Evolutionary conservation across 2,888 invertebrate species (phyloP), one percentile per base, ranked within the genome.

Genomic region (Malthinus flaveolus): DNA sequence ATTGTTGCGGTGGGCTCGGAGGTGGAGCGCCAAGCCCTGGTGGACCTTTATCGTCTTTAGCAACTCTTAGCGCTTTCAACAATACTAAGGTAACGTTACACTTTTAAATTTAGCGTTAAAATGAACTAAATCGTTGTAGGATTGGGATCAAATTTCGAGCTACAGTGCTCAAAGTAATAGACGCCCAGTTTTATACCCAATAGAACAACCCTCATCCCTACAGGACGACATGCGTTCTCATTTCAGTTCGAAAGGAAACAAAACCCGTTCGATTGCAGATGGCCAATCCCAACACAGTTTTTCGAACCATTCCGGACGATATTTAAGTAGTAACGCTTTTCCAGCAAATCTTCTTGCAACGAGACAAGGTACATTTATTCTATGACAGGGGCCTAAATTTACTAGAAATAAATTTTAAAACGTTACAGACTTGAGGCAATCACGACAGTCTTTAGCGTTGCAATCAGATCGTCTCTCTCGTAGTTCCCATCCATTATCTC

Each of bases 91-190:
- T 89, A 81, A 61, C 62, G 33, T 39, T 15, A 33, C 7, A 6
- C 32, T 13, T 6, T 32, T 10, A 23, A 11, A 36, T 7, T 49
- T 13, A 15, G 31, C 11, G 32, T 11, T 15, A 1, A 32, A 45
- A 45, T 3, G 2, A 45, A 10, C 10, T 15, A 12, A 31, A 3
- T 45, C 5, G 11, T 68, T 62, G 11, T 62, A 84, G 81, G 91
- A 91, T 76, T 91, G 91, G 91, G 91, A 91, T 76, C 90, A 90
- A 75, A 90, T 94, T 62, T 95, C 95, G 37, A 92, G 91, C 49
- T 95, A 95, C 77, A 95, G 95, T 78, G 90, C 91, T 66, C 87
- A 94, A 73, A 94, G 93, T 72, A 91, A 93, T 78, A 93, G 93
- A 63, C 83, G 95, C 66, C 93, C 94, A 47, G 85, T 93, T 70